A percentile compares a stretch with the other conserved stretches of the same genome.
phyloP scores from a whole-genome alignment of 2,888 invertebrate genomes.

The Tinea trinotella region DNA sequence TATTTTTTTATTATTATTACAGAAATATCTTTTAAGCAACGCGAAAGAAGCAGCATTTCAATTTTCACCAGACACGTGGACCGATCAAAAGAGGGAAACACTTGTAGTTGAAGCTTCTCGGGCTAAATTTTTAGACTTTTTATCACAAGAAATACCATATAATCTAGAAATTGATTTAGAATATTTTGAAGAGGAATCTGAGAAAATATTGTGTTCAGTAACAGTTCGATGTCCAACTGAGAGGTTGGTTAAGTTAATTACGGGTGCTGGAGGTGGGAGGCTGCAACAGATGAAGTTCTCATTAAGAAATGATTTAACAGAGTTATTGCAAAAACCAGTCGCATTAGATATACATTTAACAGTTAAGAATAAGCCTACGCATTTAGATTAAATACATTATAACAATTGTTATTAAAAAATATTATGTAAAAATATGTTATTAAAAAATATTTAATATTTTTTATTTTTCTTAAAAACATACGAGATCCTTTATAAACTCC shows the following conservation, averaged over 20 bases:
- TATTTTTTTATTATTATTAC: slow-evolving; percentile 34
- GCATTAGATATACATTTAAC: slow-evolving; percentile 41
- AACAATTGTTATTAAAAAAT: background rate
- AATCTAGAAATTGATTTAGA: slow-evolving; percentile 76
- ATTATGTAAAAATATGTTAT: background rate
- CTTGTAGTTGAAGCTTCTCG: slow-evolving; percentile 83
- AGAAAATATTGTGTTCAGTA: slow-evolving; percentile 66
- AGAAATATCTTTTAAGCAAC: slow-evolving; percentile 78
- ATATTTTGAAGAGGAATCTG: slow-evolving; percentile 74
- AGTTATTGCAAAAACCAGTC: slow-evolving; percentile 76
- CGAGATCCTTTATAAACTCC: background rate
- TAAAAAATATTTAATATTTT: background rate
- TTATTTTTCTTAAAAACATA: slow-evolving; percentile 5
- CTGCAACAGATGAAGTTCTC: slow-evolving; percentile 79
- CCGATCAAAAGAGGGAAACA: slow-evolving; percentile 80
- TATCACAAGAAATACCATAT: slow-evolving; percentile 92
- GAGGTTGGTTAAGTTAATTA: slow-evolving; percentile 75
- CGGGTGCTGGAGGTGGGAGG: slow-evolving; percentile 78
- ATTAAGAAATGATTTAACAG: slow-evolving; percentile 75
- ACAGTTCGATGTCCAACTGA: slow-evolving; percentile 75
- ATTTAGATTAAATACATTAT: background rate
- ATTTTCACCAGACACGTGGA: slow-evolving; percentile 77
- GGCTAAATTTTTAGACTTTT: slow-evolving; percentile 86
- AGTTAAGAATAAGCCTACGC: slow-evolving; percentile 31
- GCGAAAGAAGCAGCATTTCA: slow-evolving; percentile 79